Evolutionary conservation across 2,113 vertebrate genomes (phyloP), one percentile per base, ranked within the genome.

Genomic region (Nyctereutes procyonoides): DNA sequence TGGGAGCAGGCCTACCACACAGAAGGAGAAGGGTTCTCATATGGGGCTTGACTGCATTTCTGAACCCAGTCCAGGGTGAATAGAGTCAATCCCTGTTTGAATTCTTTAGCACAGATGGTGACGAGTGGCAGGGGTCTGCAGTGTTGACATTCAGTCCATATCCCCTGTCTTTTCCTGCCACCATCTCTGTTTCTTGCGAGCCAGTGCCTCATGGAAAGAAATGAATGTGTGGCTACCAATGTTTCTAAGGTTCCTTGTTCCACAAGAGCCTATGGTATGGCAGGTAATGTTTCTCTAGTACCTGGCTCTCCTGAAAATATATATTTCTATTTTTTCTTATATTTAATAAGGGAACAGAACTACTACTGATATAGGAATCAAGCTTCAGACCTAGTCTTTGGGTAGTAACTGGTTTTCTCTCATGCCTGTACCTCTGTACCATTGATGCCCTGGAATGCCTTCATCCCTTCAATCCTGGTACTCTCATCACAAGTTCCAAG

Each of bases 1-100:
- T 60, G 77, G 96, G 87, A 60, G 88, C 16, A 1, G 58, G 73
- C 90, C 84, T 93, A 95, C 94, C 73, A 96, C 94, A 90, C 87
- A 92, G 73, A 51, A 67, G 38, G 62, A n/a, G 28, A 28, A 53
- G 12, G 10, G 60, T 14, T 95, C 67, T 93, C 19, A 22, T 24
- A 17, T 28, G 55, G 71, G 63, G 35, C 69, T 53, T 62, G 63
- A 81, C 35, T 85, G 13, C 4, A 5, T 95, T 69, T 71, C 74
- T 30, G 82, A 67, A 84, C 43, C 65, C 43, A 16, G 65, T 16
- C 24, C 79, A 26, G 35, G 48, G 20, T 12, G 51, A 74, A 35
- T 1, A 55, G 30, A 0, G 9, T 15, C 17, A 38, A n/a, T 9
- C 43, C 30, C 62, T 10, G 38, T 32, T 71, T 12, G 65, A 14